Conservation (phyloP, 2,113 vertebrate species). For the Ailurus styani region DNA sequence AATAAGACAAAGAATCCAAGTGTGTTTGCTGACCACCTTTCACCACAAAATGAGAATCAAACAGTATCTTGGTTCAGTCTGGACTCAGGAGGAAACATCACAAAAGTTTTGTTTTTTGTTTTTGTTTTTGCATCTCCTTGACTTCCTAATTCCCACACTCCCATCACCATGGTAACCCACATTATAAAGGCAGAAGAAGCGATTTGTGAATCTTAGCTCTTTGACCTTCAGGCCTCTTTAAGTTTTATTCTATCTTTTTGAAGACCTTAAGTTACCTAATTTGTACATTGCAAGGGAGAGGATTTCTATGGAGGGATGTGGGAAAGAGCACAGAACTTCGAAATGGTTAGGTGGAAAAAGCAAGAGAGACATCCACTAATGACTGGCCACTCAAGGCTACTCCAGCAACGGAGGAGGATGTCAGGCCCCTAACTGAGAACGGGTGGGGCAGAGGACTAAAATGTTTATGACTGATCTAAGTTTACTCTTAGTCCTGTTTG, state of each 20-base stretch:
- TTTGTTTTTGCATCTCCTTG: background rate
- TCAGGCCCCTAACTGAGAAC: background rate
- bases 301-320: background rate
- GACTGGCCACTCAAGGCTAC: background rate
- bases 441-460: background rate
- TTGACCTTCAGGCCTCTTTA: slow-evolving; percentile 38
- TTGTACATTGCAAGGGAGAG: background rate
- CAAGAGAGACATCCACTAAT: background rate
- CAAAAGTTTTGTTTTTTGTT: background rate
- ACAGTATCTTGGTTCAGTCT: background rate
- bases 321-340: background rate
- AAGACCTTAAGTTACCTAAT: background rate
- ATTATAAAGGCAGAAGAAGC: slow-evolving; percentile 7
- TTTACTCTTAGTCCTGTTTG: background rate
- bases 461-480: background rate
- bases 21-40: background rate
- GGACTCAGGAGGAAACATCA: background rate
- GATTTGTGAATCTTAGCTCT: slow-evolving; percentile 25
- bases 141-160: slow-evolving; percentile 13
- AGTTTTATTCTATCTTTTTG: background rate
- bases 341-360: background rate
- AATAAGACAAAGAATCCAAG: background rate
- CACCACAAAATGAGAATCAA: background rate
- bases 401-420: background rate
- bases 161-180: slow-evolving; percentile 32